Conservation (phyloP, 2,797 vertebrate genomes). For the Brotula barbata region DNA sequence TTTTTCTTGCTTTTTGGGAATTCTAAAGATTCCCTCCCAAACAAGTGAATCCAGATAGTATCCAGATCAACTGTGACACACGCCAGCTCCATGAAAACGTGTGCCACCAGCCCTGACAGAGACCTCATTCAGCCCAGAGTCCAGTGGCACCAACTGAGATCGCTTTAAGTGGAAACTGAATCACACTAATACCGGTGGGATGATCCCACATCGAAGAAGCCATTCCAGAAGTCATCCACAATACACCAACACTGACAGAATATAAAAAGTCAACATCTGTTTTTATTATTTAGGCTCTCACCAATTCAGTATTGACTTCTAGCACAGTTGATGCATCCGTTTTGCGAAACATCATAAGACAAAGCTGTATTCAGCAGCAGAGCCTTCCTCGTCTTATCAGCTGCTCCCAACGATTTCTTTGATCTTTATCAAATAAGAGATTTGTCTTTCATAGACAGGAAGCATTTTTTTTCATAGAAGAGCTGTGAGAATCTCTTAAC, state of each 20-base stretch:
- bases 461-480: slow-evolving; percentile 56
- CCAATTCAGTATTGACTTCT: slow-evolving; percentile 62
- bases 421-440: slow-evolving; percentile 39
- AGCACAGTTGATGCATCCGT: slow-evolving; percentile 63
- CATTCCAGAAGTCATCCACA: slow-evolving; percentile 41
- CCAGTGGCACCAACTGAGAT: slow-evolving; percentile 23
- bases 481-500: slow-evolving; percentile 61
- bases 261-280: slow-evolving; percentile 54
- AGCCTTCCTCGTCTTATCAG: slow-evolving; percentile 43
- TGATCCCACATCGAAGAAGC: slow-evolving; percentile 40
- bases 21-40: slow-evolving; percentile 52
- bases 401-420: slow-evolving; percentile 42
- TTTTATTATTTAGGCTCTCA: slow-evolving; percentile 68
- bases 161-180: slow-evolving; percentile 13
- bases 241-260: slow-evolving; percentile 38
- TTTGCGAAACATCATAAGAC: slow-evolving; percentile 70
- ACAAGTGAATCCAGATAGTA: slow-evolving; percentile 50
- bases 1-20: slow-evolving; percentile 55
- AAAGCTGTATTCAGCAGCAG: slow-evolving; percentile 53
- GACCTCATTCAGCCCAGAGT: not conserved
- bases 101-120: slow-evolving; percentile 3
- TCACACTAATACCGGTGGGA: not conserved
- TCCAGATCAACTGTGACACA: slow-evolving; percentile 56
- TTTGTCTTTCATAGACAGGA: slow-evolving; percentile 62
- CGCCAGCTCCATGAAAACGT: slow-evolving; percentile 21